A percentile compares a stretch with the other conserved stretches of the same genome.
Conservation (phyloP, 1,140 invertebrate genomes). For the Cotesia chilonis region DNA sequence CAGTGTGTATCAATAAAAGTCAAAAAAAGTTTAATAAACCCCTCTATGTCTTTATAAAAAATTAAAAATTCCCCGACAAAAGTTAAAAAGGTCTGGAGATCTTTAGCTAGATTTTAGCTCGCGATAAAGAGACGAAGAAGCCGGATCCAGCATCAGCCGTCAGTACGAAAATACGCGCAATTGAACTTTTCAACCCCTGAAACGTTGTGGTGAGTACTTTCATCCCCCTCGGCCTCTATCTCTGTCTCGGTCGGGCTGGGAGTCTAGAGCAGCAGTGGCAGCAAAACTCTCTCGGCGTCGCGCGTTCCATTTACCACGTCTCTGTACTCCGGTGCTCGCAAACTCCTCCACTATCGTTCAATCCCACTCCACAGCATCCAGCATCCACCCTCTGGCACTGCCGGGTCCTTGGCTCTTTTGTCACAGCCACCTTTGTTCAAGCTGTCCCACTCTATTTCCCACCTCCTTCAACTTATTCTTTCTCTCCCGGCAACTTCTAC, state of each 20-base stretch:
- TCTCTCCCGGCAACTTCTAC: neutral
- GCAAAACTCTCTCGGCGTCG: conserved; percentile 31
- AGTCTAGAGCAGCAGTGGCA: conserved; percentile 26
- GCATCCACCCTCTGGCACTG: conserved; percentile 40
- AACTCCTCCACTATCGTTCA: conserved; percentile 20
- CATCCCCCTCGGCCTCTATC: conserved; percentile 32
- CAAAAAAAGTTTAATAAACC: too few relatives aligned
- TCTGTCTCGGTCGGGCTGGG: neutral
- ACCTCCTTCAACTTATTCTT: conserved; percentile 24
- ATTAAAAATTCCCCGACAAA: too few relatives aligned
- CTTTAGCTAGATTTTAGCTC: conserved; percentile 44
- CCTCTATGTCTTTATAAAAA: too few relatives aligned
- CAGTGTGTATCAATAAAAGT: too few relatives aligned
- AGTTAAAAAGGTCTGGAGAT: neutral
- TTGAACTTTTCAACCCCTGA: conserved; percentile 65
- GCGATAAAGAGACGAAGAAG: conserved; percentile 19
- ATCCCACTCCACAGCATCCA: conserved; percentile 35
- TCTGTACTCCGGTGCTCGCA: neutral
- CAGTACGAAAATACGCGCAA: conserved; percentile 65
- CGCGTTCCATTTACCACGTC: conserved; percentile 38
- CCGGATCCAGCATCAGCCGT: conserved; percentile 60
- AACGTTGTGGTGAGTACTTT: conserved; percentile 36
- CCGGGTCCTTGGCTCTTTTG: conserved; percentile 59
- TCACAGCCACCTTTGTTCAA: conserved; percentile 61
- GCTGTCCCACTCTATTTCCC: conserved; percentile 62